Evolutionary conservation across 1,140 invertebrate genomes (phyloP), one percentile per base, ranked within the genome.

Genomic region (Scaptomyza pallida): DNA sequence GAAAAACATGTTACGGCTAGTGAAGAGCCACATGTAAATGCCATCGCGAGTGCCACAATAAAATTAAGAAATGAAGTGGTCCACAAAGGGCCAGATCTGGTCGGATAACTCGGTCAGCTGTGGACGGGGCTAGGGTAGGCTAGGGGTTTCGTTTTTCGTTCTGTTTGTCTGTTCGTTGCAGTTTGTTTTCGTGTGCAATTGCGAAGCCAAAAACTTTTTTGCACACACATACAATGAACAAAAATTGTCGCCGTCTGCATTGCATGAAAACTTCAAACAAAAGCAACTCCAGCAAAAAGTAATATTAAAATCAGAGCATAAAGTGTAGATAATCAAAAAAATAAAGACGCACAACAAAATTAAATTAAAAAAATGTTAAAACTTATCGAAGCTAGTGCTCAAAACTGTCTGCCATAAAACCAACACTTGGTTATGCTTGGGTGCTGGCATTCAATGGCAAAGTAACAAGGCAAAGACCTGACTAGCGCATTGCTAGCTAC

Each of bases 301-400:
- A 67, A 57, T 43, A 62, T 43, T 3, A 12, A 45, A 37, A 40
- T 5, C 19, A 56, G 12, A 43, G 54, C 37, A 60, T 64, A 41
- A 65, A 79, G 48, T 79, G 54, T 68, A 55, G 61, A 72, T 69
- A 80, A 80, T 80, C 55, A 81, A 77, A 81, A 80, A 75, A 79
- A 75, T 72, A 41, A 72, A 75, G 72, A 37, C 41, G 47, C 72
- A 71, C 54, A 16, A 21, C 13, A 15, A n/a, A 3, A 51, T 15
- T 13, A 15, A n/a, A 3, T 43, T 15, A 17, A 44, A 45, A 57
- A 45, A 43, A 30, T 17, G 5, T 16, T 6, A 19, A 43, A 55
- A 75, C 59, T 82, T 82, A 44, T 56, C 57, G 56, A 35, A 56
- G 63, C 6, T 19, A 55, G 16, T 45, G 59, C 35, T 57, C 52